phyloP scores from a whole-genome alignment of 2,113 vertebrate genomes.

The Brachirus orientalis region DNA sequence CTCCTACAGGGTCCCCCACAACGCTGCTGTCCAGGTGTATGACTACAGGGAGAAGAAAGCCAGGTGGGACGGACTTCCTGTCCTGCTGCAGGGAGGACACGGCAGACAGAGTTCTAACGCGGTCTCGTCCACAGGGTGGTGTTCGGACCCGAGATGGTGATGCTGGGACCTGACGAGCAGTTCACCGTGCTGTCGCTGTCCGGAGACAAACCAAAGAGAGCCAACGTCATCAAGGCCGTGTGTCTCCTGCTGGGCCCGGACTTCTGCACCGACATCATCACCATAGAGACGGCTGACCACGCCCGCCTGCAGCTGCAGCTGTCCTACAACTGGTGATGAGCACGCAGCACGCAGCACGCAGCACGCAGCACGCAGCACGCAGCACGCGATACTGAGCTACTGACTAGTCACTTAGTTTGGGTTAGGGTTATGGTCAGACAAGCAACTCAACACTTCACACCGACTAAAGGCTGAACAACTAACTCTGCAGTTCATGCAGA shows the following conservation, averaged over 20 bases:
- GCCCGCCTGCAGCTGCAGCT: slow-evolving; percentile 92
- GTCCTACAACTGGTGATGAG: slow-evolving; percentile 91
- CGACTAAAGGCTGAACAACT: no score
- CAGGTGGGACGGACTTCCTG: slow-evolving; percentile 68
- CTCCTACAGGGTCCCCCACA: slow-evolving; percentile 89
- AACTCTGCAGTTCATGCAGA: no score
- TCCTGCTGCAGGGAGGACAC: background rate
- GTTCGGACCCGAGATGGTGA: slow-evolving; percentile 91
- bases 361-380: no score
- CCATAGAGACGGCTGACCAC: slow-evolving; percentile 91
- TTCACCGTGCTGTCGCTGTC: slow-evolving; percentile 91
- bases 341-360: no score
- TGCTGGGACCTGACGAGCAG: slow-evolving; percentile 90
- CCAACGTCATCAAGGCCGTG: slow-evolving; percentile 86
- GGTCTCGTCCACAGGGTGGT: slow-evolving; percentile 81
- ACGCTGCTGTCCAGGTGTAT: slow-evolving; percentile 89
- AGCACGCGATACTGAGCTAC: no score
- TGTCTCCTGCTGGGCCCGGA: slow-evolving; percentile 91
- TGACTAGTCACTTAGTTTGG: no score
- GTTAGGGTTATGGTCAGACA: no score
- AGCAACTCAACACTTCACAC: no score
- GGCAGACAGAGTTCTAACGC: background rate
- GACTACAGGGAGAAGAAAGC: slow-evolving; percentile 91
- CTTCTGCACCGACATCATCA: slow-evolving; percentile 92
- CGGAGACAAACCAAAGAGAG: slow-evolving; percentile 86